Base-by-base conservation (phyloP, 2,113 vertebrate species). In the Bettongia penicillata region DNA sequence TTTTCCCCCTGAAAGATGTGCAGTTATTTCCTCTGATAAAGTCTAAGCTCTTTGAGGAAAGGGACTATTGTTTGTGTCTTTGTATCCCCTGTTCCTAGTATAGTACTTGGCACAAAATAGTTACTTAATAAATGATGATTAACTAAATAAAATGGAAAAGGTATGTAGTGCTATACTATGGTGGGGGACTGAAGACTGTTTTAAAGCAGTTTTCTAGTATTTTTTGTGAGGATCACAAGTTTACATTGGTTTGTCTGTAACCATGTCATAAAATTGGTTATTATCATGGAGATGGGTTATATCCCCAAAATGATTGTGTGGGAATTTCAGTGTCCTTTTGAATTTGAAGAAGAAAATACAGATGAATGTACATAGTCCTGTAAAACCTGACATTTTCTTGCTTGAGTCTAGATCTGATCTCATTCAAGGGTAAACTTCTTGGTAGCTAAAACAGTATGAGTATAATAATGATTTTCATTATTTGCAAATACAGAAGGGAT, bases 401-500 rank as follows among this genome's bases (percentile, higher is more conserved):
- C 61, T n/a, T n/a, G 7, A 37, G 3, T 6, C 61, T 77, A n/a
- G 31, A 37, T 68, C 14, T 68, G 31, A 68, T n/a, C 4, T 68
- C 31, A 37, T 77, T 16, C 37, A 77, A n/a, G 37, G 37, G 61
- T 14, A 77, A 91, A 52, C 3, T 0, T 91, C 57, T 7, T 90
- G 52, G n/a, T 95, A 96, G 68, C 84, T n/a, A 10, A 94, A 68
- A 94, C 68, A 31, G 2, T 95, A 96, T 94, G 96, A 98, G 95
- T 95, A 93, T 9, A 0, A 11, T 94, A 98, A 98, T 90, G 93
- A 94, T 96, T 95, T 98, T 95, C 96, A 97, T 52, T 96, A 91
- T 95, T 93, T 97, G 91, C 89, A 94, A 93, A 92, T 53, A 68
- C 97, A 97, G 97, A 97, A 57, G 94, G 61, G 91, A 53, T 93